These are phyloP conservation scores for Sebastolobus alascanus DNA, from an alignment of 2,797 vertebrate species.

Conservation along the genomic window DNA sequence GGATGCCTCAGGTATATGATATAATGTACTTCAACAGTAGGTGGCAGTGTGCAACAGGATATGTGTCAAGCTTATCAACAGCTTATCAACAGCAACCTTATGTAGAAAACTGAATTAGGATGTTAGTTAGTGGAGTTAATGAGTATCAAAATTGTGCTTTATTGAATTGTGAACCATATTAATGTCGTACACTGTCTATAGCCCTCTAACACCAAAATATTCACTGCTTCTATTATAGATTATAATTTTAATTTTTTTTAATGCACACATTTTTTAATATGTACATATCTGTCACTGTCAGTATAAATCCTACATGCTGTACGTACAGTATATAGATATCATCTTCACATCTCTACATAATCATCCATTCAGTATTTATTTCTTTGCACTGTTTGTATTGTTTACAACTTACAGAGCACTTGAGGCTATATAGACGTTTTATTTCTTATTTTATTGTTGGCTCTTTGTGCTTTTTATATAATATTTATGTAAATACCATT, in stretches of 20 bases:
- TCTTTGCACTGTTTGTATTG: no score
- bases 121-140: neutral
- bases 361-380: no score
- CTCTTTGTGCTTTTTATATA: neutral
- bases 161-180: neutral
- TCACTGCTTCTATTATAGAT: neutral
- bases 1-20: neutral
- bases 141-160: neutral
- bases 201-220: neutral
- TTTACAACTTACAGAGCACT: no score
- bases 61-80: neutral
- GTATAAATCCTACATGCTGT: no score
- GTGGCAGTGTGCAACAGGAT: constrained; percentile 50
- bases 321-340: no score
- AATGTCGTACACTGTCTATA: neutral
- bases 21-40: constrained; percentile 14
- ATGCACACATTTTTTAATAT: no score
- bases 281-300: no score
- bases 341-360: no score
- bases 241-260: no score
- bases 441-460: neutral
- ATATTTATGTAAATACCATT: neutral
- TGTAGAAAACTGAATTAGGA: neutral
- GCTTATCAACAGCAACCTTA: neutral
- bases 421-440: no score